Percentiles rank a stretch among this genome's conserved stretches.
These are phyloP conservation scores for Yponomeuta malinellus DNA, from an alignment of 2,888 invertebrate genomes.

Conservation along the genomic window DNA sequence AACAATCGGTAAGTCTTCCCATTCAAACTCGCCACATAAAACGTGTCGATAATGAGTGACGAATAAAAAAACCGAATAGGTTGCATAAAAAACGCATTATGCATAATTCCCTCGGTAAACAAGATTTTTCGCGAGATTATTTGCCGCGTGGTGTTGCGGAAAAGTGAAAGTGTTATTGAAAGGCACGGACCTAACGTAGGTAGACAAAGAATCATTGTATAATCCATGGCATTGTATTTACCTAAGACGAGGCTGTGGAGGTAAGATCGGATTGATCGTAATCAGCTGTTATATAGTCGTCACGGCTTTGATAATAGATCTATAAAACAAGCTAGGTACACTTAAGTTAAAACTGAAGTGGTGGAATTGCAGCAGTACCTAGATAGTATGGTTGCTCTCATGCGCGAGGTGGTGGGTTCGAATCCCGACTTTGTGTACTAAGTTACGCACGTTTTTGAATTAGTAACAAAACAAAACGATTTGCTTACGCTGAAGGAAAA, in stretches of 20 bases:
- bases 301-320: neutral
- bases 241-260: neutral
- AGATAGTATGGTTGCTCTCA: too few species aligned
- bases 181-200: neutral
- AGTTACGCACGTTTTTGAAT: too few species aligned
- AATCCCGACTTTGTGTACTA: too few species aligned
- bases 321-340: too few species aligned
- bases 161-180: conserved; percentile 16
- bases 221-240: neutral
- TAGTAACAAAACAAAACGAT: too few species aligned
- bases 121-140: conserved; percentile 9
- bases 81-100: conserved; percentile 8
- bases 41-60: neutral
- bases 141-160: conserved; percentile 13
- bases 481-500: too few species aligned
- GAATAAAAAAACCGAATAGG: neutral
- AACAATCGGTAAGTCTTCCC: neutral
- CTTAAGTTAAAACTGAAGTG: too few species aligned
- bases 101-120: neutral
- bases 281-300: neutral
- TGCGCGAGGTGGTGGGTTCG: too few species aligned
- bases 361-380: too few species aligned
- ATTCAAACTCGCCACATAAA: neutral
- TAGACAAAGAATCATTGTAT: neutral
- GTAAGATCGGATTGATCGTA: neutral